Base-by-base conservation (phyloP, 2,888 invertebrate species). In the Cremastinae sp. region DNA sequence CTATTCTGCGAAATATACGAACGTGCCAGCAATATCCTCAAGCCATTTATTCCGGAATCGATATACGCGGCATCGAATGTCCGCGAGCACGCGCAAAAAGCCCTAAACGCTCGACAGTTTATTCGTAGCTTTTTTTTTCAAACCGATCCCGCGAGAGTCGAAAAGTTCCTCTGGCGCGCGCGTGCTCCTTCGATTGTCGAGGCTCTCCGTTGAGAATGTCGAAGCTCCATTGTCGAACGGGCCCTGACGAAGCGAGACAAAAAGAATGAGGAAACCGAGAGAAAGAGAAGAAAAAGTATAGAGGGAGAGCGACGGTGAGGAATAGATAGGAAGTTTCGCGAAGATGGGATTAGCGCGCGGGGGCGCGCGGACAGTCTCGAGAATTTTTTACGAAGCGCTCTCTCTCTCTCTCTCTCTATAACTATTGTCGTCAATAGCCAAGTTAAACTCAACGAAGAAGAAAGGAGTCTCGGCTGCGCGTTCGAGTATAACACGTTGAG, bases 401-500 rank as follows among this genome's bases (percentile, higher is more conserved):
- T n/a, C n/a, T n/a, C n/a, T n/a, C n/a, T n/a, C n/a, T n/a, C n/a
- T n/a, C n/a, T n/a, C n/a, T n/a, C 45, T 16, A 45, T 18, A 66
- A 49, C 41, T 43, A 65, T 45, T 12, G 49, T 18, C 70, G 45
- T 20, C 66, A 41, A 66, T 54, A 38, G 47, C 58, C 18, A 38
- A 64, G 36, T 49, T 14, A n/a, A 47, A 59, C 56, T 69, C 74
- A 56, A 73, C 69, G 68, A 59, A 58, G 54, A 61, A 72, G n/a
- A 59, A 64, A 56, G 72, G 53, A 47, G 36, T 59, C 41, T 58
- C 54, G 64, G 43, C 41, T 34, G 28, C 5, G 28, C 28, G 59
- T 45, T 70, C 66, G 53, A 43, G 73, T 51, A 58, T 61, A 79
- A 74, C 64, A 71, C 49, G 62, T 45, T 28, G 68, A 58, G 38